Evolutionary conservation across 2,888 invertebrate genomes (phyloP).

Genomic region (Proisotoma minuta): DNA sequence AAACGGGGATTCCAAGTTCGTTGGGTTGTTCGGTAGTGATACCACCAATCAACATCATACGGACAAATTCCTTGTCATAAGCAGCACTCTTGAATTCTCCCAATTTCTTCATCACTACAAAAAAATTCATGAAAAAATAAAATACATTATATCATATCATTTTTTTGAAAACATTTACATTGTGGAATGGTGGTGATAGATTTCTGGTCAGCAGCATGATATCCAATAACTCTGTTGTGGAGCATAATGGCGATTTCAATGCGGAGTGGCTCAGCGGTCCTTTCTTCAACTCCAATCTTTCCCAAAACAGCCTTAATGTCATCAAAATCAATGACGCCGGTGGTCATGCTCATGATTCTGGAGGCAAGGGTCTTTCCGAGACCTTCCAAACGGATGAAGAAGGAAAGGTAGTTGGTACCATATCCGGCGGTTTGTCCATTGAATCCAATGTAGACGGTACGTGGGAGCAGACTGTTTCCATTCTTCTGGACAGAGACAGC

Average conservation of each 20-base stretch:
- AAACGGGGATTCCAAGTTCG: conserved; percentile 44
- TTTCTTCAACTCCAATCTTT: conserved; percentile 45
- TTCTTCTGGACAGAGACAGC: conserved; percentile 42
- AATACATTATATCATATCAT: background rate
- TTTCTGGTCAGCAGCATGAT: conserved; percentile 43
- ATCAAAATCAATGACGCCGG: conserved; percentile 43
- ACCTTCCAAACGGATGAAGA: conserved; percentile 46
- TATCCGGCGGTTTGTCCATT: conserved; percentile 45
- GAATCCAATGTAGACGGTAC: conserved; percentile 39
- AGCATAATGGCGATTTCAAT: conserved; percentile 43
- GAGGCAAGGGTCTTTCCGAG: conserved; percentile 41
- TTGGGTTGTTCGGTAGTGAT: conserved; percentile 41
- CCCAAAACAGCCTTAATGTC: conserved; percentile 38
- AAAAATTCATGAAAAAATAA: background rate
- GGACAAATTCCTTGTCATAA: conserved; percentile 43
- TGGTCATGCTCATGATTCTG: conserved; percentile 42
- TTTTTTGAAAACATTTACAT: conserved; percentile 14
- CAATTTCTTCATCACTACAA: conserved; percentile 37
- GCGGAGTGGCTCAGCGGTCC: conserved; percentile 40
- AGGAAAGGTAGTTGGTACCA: conserved; percentile 35
- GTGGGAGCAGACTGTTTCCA: conserved; percentile 42
- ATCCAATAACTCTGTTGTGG: conserved; percentile 43
- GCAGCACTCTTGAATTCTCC: conserved; percentile 37
- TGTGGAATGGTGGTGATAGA: conserved; percentile 41
- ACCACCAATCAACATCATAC: conserved; percentile 43